Conservation (phyloP, 2,113 vertebrate genomes). For the Empidonax alnorum region DNA sequence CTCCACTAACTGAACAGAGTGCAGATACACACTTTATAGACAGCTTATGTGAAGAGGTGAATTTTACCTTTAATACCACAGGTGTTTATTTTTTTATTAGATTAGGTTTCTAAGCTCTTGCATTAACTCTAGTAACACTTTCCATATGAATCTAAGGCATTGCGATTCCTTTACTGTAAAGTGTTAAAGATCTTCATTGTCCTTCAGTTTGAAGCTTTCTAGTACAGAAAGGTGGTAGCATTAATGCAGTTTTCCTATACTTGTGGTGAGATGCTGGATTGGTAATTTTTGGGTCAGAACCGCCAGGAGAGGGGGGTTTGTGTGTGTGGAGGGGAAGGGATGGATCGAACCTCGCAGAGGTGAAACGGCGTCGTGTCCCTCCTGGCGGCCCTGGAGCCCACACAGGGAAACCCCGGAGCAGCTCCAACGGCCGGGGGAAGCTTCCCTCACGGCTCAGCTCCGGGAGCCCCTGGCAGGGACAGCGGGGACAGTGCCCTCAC, state of each 20-base stretch:
- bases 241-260: neutral
- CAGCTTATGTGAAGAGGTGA: neutral
- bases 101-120: neutral
- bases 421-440: too few relatives aligned
- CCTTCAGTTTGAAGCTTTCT: neutral
- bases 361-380: too few relatives aligned
- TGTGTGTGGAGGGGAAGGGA: too few relatives aligned
- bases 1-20: neutral
- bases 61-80: neutral
- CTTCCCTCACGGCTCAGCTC: too few relatives aligned
- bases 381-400: too few relatives aligned
- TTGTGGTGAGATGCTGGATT: neutral
- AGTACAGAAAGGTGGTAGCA: neutral
- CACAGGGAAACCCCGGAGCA: too few relatives aligned
- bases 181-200: neutral
- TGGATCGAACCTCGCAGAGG: too few relatives aligned
- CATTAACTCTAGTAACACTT: neutral
- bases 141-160: neutral
- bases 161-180: neutral
- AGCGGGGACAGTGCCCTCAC: too few relatives aligned
- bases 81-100: neutral
- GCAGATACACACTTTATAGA: neutral
- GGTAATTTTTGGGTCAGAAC: neutral
- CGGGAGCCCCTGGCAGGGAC: too few relatives aligned
- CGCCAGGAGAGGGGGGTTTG: too few relatives aligned